Conservation (phyloP, 2,888 invertebrate genomes). For the Chromoteleia sp. region DNA sequence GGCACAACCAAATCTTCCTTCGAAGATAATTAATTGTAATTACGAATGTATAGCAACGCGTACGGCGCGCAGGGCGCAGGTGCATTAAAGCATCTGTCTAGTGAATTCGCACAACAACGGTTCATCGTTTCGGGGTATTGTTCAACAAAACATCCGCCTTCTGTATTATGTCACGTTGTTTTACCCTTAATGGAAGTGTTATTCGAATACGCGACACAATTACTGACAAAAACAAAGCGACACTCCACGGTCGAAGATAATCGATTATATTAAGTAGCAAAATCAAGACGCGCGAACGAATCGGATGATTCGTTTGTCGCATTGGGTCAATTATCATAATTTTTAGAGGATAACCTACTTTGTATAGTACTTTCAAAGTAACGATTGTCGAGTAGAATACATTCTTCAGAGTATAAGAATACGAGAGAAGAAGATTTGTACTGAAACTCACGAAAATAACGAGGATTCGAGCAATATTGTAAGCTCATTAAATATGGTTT, state of each 20-base stretch:
- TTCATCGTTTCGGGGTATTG: slow-evolving; percentile 49
- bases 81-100: slow-evolving; percentile 47
- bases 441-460: too few species aligned
- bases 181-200: slow-evolving; percentile 27
- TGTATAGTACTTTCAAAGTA: too few species aligned
- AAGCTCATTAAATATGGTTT: too few species aligned
- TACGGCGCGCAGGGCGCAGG: slow-evolving; percentile 23
- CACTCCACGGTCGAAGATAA: slow-evolving; percentile 20
- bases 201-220: slow-evolving; percentile 33
- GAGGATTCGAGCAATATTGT: too few species aligned
- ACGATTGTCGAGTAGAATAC: too few species aligned
- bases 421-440: too few species aligned
- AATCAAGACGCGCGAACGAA: not conserved
- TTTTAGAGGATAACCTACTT: too few species aligned
- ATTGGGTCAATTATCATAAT: too few species aligned
- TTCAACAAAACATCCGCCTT: slow-evolving; percentile 44
- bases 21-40: slow-evolving; percentile 62
- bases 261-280: slow-evolving; percentile 32
- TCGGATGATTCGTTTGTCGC: too few species aligned
- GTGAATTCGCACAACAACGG: slow-evolving; percentile 48
- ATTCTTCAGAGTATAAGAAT: too few species aligned
- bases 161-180: slow-evolving; percentile 47
- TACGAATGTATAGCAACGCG: slow-evolving; percentile 50
- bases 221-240: slow-evolving; percentile 2
- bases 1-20: slow-evolving; percentile 39